Conservation (phyloP, 2,113 vertebrate genomes). For the Thunnus thynnus region DNA sequence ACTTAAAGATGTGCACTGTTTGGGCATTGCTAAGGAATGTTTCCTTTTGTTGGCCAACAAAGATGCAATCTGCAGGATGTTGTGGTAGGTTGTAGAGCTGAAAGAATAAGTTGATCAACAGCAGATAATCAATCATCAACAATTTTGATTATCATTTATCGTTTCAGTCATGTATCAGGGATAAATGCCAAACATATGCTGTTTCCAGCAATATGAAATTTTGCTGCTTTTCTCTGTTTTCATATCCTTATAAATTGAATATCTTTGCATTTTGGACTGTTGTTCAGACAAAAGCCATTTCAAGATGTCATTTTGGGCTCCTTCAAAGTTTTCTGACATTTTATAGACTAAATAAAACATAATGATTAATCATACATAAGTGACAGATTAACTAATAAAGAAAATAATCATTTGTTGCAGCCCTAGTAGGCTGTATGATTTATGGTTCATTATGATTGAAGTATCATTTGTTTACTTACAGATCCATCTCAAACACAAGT, state of each 20-base stretch:
- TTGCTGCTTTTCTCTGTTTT: background rate
- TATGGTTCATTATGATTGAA: constrained; percentile 47
- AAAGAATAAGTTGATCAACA: constrained; percentile 3
- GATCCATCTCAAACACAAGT: constrained; percentile 57
- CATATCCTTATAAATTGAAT: background rate
- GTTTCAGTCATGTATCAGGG: background rate
- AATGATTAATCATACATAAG: background rate
- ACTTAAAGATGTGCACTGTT: constrained; percentile 62
- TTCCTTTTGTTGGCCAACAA: constrained; percentile 44
- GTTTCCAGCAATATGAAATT: background rate
- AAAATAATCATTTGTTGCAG: constrained; percentile 14
- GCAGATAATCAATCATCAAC: background rate
- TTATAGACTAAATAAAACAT: background rate
- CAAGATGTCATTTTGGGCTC: background rate
- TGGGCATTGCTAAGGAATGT: constrained; percentile 40
- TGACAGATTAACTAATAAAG: background rate
- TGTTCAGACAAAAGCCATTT: background rate
- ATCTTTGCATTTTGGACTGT: background rate
- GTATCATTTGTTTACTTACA: constrained; percentile 36
- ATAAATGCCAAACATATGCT: background rate
- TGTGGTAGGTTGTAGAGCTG: background rate
- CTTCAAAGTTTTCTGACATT: background rate
- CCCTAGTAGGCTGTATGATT: constrained; percentile 35
- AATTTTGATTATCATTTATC: background rate
- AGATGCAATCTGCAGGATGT: constrained; percentile 9